Evolutionary conservation across 1,140 invertebrate species (phyloP).

Genomic region (Procambarus virginalis): DNA sequence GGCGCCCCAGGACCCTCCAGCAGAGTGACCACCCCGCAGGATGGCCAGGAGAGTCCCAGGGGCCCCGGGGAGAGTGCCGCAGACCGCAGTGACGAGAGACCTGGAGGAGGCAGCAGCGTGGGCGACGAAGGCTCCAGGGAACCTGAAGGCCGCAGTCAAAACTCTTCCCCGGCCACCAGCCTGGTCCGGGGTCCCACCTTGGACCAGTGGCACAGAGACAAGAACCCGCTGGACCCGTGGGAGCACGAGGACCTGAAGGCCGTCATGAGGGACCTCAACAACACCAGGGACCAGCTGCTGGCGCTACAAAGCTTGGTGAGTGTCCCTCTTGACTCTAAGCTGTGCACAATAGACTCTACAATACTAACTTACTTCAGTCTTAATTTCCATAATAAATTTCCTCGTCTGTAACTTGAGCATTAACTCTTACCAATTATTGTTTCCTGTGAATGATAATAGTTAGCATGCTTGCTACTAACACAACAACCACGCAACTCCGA

Average conservation of each 20-base stretch:
- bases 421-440: neutral
- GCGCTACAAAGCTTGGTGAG: constrained; percentile 74
- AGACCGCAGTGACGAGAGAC: constrained; percentile 1
- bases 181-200: constrained; percentile 61
- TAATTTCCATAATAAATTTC: too few species aligned
- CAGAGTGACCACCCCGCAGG: constrained; percentile 44
- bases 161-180: constrained; percentile 70
- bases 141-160: constrained; percentile 71
- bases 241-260: constrained; percentile 66
- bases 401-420: too few species aligned
- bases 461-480: neutral
- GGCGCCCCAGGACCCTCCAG: constrained; percentile 30
- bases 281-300: constrained; percentile 72
- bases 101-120: neutral
- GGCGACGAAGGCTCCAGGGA: constrained; percentile 60
- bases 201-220: constrained; percentile 66
- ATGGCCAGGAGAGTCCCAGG: constrained; percentile 33
- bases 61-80: constrained; percentile 1
- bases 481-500: neutral
- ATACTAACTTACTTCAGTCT: too few species aligned
- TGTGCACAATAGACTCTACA: too few species aligned
- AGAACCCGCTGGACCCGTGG: constrained; percentile 33
- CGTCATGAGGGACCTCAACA: constrained; percentile 71
- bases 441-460: neutral
- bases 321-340: neutral